phyloP scores from a whole-genome alignment of 2,888 invertebrate genomes.

The Sphaeridia pumilis region DNA sequence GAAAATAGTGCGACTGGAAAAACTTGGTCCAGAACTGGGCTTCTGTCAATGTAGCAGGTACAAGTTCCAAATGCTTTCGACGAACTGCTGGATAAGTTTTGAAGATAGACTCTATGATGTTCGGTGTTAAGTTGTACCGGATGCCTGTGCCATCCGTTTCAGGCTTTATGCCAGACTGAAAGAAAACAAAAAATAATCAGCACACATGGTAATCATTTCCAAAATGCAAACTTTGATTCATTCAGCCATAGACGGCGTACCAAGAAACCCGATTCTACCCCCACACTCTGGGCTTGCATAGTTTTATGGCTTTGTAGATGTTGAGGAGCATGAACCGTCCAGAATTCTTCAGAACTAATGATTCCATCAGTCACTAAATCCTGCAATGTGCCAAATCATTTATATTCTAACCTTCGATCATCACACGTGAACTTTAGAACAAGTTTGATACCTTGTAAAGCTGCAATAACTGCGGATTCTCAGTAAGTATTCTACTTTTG shows the following conservation, averaged over 20 bases:
- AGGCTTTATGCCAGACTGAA: conserved; percentile 87
- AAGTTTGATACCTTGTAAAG: conserved; percentile 56
- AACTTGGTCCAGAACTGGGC: conserved; percentile 99
- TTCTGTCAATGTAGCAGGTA: conserved; percentile 88
- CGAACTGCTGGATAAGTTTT: conserved; percentile 98
- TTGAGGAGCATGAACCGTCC: conserved; percentile 62
- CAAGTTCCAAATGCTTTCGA: conserved; percentile 90
- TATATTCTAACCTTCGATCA: background rate
- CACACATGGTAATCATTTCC: background rate
- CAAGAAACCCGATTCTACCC: conserved; percentile 56
- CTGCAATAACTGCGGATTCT: conserved; percentile 81
- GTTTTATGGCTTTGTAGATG: conserved; percentile 46
- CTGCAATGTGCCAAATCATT: conserved; percentile 30
- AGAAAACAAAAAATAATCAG: conserved; percentile 36
- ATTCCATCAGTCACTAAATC: conserved; percentile 95
- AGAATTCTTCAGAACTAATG: conserved; percentile 93
- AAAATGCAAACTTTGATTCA: background rate
- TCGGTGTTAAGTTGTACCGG: conserved; percentile 91
- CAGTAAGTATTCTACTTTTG: conserved; percentile 68
- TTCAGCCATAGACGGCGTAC: conserved; percentile 38
- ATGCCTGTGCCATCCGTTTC: conserved; percentile 94
- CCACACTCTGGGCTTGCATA: conserved; percentile 66
- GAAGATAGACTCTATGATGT: conserved; percentile 96
- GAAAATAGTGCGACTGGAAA: conserved; percentile 98
- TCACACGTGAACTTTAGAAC: background rate